Evolutionary conservation across 2,797 vertebrate species (phyloP).

Genomic region (Sebastes kiyomatsui): DNA sequence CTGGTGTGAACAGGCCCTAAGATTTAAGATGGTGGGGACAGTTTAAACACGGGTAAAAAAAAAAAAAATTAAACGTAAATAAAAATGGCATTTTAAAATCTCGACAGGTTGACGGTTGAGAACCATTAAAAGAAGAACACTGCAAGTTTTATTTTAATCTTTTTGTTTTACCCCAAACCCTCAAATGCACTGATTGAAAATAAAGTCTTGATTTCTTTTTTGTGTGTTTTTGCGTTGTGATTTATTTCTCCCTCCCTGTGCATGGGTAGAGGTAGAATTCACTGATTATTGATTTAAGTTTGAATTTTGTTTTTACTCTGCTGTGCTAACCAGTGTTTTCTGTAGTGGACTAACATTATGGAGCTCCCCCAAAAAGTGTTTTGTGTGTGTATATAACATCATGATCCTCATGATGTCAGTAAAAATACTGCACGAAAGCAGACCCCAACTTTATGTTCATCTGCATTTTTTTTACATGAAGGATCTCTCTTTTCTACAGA

Average conservation of each 20-base stretch:
- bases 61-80: too few relatives aligned
- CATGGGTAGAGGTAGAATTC: slow-evolving; percentile 45
- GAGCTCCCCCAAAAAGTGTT: too few relatives aligned
- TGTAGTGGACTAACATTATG: slow-evolving; percentile 8
- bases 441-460: neutral
- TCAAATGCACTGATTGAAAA: slow-evolving; percentile 26
- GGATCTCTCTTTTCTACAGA: neutral
- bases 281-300: neutral
- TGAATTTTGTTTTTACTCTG: neutral
- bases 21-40: too few relatives aligned
- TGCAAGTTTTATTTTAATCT: neutral
- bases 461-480: neutral
- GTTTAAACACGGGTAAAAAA: too few relatives aligned
- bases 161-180: neutral
- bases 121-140: slow-evolving; percentile 26
- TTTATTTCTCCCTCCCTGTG: slow-evolving; percentile 46
- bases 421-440: neutral
- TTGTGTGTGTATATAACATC: neutral
- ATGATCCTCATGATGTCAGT: neutral
- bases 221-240: slow-evolving; percentile 33
- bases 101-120: slow-evolving; percentile 40
- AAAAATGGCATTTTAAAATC: too few relatives aligned
- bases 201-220: slow-evolving; percentile 54
- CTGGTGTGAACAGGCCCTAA: neutral
- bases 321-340: slow-evolving; percentile 16